A percentile compares a stretch with the other conserved stretches of the same genome.
These are phyloP conservation scores for Solen grandis DNA, from an alignment of 1,140 invertebrate genomes.

Conservation along the genomic window DNA sequence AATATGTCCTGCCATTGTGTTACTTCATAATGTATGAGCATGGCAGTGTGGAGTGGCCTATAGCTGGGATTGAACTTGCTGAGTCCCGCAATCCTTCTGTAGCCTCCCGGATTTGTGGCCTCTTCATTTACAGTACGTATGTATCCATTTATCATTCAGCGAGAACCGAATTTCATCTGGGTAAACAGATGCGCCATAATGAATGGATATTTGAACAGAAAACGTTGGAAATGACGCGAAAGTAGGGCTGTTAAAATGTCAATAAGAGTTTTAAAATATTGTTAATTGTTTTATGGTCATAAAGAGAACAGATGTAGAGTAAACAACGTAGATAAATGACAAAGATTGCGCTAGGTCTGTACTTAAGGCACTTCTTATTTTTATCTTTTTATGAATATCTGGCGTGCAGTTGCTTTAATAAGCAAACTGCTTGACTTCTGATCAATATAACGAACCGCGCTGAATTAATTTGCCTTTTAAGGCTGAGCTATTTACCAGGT, in stretches of 20 bases:
- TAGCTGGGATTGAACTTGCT: slow-evolving; percentile 25
- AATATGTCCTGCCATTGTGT: slow-evolving; percentile 21
- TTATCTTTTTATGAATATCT: no score
- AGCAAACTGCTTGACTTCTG: no score
- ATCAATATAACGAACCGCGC: no score
- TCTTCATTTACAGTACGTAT: slow-evolving; percentile 15
- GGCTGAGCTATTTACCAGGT: no score
- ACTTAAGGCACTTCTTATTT: no score
- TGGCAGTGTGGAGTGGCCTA: not conserved
- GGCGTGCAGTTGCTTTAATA: no score
- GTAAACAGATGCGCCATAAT: slow-evolving; percentile 45
- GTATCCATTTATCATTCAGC: slow-evolving; percentile 44
- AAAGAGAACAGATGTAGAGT: no score
- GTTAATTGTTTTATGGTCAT: not conserved
- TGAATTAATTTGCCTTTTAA: no score
- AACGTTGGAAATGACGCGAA: slow-evolving; percentile 26
- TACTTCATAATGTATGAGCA: slow-evolving; percentile 32
- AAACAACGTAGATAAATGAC: no score
- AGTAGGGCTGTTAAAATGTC: slow-evolving; percentile 34
- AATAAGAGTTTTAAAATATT: not conserved
- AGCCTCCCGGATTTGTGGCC: slow-evolving; percentile 38
- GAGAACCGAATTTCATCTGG: slow-evolving; percentile 49
- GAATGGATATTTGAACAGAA: slow-evolving; percentile 51
- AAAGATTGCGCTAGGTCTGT: no score
- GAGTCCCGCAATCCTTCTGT: slow-evolving; percentile 22